Base-by-base conservation (phyloP, 2,888 invertebrate genomes). In the Cyrtodaria siliqua region DNA sequence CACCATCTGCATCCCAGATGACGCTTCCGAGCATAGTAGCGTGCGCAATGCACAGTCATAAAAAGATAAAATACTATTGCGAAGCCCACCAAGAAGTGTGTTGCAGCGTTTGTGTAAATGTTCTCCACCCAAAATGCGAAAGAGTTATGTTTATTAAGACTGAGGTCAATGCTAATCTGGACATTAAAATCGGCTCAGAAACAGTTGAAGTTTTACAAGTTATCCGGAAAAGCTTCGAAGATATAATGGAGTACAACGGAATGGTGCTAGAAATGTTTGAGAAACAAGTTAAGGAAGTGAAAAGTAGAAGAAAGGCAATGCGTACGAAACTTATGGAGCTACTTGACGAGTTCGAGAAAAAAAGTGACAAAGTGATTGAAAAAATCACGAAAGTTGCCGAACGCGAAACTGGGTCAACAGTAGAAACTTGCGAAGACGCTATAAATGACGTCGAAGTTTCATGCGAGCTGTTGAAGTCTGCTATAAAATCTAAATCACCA, bases 1-100 rank as follows among this genome's bases (percentile, higher is more conserved):
- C 40, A 12, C n/a, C 20, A 16, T 44, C 44, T 9, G 4, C 20
- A 20, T 9, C 4, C 6, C 33, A 33, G 33, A 8, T 33, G 33
- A 33, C 33, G 4, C 33, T 33, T 33, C 33, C 33, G 12, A 33
- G 33, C 16, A 29, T 57, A 2, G 40, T 27, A 6, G 40, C 69
- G n/a, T 80, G 80, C 38, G 40, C 73, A 2, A 80, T 76, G 24
- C 80, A 80, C 40, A 64, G 62, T n/a, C 73, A 80, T 26, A 80
- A 80, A 53, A 77, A 73, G 49, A 26, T 80, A n/a, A 80, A 80
- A 57, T 80, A 80, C 62, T 80, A 59, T 63, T 80, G 80, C 40
- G 80, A 80, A 55, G 73, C 76, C 47, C 80, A 80, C 23, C 80
- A 80, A 40, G 80, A 80, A 53, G 40, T 80, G 9, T 66, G 80